A percentile compares a stretch with the other conserved stretches of the same genome.
Evolutionary conservation across 2,797 vertebrate genomes (phyloP).

Genomic region (Luscinia megarhynchos): DNA sequence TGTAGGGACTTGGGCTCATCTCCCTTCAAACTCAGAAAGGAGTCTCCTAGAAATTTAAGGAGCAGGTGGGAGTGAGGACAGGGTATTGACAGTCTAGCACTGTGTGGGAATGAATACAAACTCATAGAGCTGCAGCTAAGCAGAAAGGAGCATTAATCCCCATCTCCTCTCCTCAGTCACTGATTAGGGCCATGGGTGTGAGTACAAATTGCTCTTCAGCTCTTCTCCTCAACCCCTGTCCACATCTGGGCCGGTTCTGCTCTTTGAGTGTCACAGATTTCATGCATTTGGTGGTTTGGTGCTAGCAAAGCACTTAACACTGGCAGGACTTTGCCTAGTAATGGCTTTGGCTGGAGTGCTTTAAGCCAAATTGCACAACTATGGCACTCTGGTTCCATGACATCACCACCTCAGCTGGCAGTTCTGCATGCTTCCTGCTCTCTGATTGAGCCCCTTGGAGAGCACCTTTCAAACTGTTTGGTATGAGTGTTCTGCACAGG

Average conservation of each 20-base stretch:
- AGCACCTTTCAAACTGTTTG: not conserved
- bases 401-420: not conserved
- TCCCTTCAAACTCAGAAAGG: not conserved
- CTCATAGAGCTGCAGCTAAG: not conserved
- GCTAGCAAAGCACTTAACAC: not conserved
- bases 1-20: accelerated
- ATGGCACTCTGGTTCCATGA: not conserved
- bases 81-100: not conserved
- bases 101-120: not conserved
- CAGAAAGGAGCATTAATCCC: not conserved
- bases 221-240: not conserved
- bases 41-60: not conserved
- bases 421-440: not conserved
- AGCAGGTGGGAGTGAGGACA: not conserved
- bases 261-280: not conserved
- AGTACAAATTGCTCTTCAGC: not conserved
- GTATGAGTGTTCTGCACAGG: not conserved
- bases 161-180: not conserved
- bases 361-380: not conserved
- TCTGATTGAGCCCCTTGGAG: not conserved
- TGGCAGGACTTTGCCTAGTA: not conserved
- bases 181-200: not conserved
- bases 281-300: not conserved
- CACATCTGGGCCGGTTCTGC: not conserved
- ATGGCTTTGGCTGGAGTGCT: not conserved